Evolutionary conservation across 2,113 vertebrate genomes (phyloP).

Genomic region (Rhinolophus sinicus): DNA sequence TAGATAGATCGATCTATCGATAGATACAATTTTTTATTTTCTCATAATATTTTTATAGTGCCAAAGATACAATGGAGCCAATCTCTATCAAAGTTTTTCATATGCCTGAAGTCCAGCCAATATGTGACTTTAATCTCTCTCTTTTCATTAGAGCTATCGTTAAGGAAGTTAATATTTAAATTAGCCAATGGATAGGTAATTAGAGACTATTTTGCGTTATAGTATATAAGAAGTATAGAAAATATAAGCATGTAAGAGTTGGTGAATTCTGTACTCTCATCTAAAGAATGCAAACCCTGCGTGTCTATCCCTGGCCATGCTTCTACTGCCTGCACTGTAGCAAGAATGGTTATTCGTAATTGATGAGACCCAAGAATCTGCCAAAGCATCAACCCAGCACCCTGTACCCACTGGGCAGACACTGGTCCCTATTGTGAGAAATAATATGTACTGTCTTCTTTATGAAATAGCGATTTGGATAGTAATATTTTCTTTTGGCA

Average conservation of each 20-base stretch:
- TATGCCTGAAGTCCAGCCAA: background rate
- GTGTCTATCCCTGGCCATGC: background rate
- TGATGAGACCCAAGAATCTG: background rate
- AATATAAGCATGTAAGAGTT: background rate
- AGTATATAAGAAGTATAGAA: background rate
- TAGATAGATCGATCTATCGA: background rate
- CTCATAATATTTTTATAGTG: background rate
- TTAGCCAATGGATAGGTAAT: background rate
- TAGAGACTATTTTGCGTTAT: background rate
- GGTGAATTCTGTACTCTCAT: background rate
- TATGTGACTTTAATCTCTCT: background rate
- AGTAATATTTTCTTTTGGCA: background rate
- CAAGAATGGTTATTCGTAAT: background rate
- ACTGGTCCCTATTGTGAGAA: background rate
- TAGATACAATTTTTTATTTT: background rate
- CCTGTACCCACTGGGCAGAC: background rate
- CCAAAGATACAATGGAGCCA: background rate
- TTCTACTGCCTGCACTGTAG: background rate
- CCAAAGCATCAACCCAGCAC: background rate
- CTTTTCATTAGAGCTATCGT: background rate
- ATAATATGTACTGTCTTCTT: background rate
- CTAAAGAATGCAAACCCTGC: background rate
- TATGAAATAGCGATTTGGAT: background rate
- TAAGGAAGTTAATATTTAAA: background rate
- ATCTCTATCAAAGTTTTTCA: background rate